Evolutionary conservation across 2,113 vertebrate genomes (phyloP), one percentile per base, ranked within the genome.

Genomic region (Megaceryle maxima): DNA sequence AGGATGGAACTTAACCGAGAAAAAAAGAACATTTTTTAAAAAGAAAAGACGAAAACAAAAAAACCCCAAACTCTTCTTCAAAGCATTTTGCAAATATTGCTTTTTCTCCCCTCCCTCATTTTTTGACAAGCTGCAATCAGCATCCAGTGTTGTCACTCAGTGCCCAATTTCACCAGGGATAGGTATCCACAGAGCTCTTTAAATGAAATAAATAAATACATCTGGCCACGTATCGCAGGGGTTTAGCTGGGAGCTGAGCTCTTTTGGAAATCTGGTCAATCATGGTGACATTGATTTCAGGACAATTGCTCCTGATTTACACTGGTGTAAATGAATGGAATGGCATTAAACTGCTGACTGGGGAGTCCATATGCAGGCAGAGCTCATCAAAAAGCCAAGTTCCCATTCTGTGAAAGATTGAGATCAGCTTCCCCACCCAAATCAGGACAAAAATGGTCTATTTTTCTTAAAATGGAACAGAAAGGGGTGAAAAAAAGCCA

Each of bases 271-370:
- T 96, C 87, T 73, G 94, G 90, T 95, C 94, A 95, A 96, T 96
- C 96, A 96, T 24, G 1, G 95, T 96, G 95, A 96, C 91, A 92
- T 97, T 95, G 95, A 96, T 96, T 87, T 92, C 96, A 91, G 96
- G 96, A 96, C 96, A 97, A 94, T 96, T 94, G 94, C 95, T 96
- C 83, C 96, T 96, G 95, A 97, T 96, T 95, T 96, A 95, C 95
- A 93, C 92, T 84, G 92, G 95, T 96, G 94, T 92, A 96, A 97
- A 96, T 95, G 96, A 97, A 96, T 94, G 90, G 88, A 90, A 92
- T 89, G 86, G 79, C 76, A 94, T 94, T 92, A 92, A 96, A 96
- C 86, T 96, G 90, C 96, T 97, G 96, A 93, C 94, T 94, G 96
- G 96, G 95, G 94, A 94, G 92, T 75, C 94, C 96, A 79, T 22